These are phyloP conservation scores for Villa cingulata DNA, from an alignment of 2,888 invertebrate genomes.

Conservation along the genomic window DNA sequence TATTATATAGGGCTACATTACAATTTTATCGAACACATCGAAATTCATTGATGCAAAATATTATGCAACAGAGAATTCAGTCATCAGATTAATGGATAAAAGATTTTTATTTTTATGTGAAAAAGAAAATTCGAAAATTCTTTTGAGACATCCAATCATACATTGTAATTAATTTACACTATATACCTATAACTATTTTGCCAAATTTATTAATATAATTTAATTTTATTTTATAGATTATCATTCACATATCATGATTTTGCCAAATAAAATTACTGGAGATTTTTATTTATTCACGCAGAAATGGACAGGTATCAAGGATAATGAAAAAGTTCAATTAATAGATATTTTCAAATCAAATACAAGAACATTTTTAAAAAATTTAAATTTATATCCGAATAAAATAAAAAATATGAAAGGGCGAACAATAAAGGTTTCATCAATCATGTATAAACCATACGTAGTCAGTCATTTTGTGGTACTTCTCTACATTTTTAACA, in stretches of 20 bases:
- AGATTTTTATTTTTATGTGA: constrained; percentile 25
- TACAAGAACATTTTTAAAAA: constrained; percentile 23
- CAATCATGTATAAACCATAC: constrained; percentile 32
- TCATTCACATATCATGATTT: constrained; percentile 4
- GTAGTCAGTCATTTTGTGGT: constrained; percentile 32
- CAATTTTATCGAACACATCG: constrained; percentile 23
- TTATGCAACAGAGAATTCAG: constrained; percentile 28
- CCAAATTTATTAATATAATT: not conserved
- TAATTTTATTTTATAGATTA: not conserved
- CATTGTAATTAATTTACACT: constrained; percentile 27
- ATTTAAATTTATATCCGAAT: constrained; percentile 24
- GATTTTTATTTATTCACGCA: constrained; percentile 34
- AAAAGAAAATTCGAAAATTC: constrained; percentile 22
- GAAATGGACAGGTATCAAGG: constrained; percentile 28
- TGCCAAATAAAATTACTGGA: constrained; percentile 11
- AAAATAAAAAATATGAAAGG: constrained; percentile 29
- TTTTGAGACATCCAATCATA: constrained; percentile 23
- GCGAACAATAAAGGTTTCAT: constrained; percentile 26
- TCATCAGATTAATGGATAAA: constrained; percentile 27
- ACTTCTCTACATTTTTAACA: too few species aligned
- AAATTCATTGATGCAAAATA: constrained; percentile 27
- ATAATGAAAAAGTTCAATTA: constrained; percentile 28
- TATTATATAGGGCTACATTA: constrained; percentile 27
- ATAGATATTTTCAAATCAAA: constrained; percentile 28
- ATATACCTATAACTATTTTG: too few species aligned